Conservation (phyloP, 2,888 invertebrate species). For the Trichopoda pennipes region DNA sequence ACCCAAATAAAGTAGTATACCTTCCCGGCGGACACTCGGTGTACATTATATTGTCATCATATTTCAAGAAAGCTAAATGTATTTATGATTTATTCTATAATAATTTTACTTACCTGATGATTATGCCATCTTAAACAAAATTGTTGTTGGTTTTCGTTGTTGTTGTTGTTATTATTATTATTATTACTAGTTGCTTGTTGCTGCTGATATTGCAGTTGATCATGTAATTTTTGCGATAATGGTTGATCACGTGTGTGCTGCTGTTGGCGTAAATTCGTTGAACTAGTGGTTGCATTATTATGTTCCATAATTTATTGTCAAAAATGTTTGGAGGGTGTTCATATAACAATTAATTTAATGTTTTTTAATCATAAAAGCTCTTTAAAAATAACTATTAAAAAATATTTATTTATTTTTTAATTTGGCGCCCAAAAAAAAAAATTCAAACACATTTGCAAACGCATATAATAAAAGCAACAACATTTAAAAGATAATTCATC, state of each 20-base stretch:
- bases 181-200: slow-evolving; percentile 66
- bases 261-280: slow-evolving; percentile 70
- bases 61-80: background rate
- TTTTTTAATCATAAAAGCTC: slow-evolving; percentile 27
- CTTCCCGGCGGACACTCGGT: too few relatives aligned
- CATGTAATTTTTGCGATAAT: slow-evolving; percentile 80
- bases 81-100: background rate
- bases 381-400: slow-evolving; percentile 3
- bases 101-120: slow-evolving; percentile 84
- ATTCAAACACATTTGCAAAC: slow-evolving; percentile 30
- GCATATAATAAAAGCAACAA: slow-evolving; percentile 29
- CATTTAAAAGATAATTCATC: slow-evolving; percentile 53
- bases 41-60: too few relatives aligned
- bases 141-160: slow-evolving; percentile 83
- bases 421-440: slow-evolving; percentile 51
- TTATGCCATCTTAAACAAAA: slow-evolving; percentile 94
- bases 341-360: slow-evolving; percentile 15
- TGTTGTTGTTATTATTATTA: slow-evolving; percentile 74
- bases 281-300: slow-evolving; percentile 73
- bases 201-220: slow-evolving; percentile 82
- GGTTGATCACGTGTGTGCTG: slow-evolving; percentile 75
- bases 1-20: too few relatives aligned
- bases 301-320: slow-evolving; percentile 76
- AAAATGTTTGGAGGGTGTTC: background rate
- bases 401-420: background rate